phyloP scores from a whole-genome alignment of 2,888 invertebrate species.

The Drosophila mercatorum region DNA sequence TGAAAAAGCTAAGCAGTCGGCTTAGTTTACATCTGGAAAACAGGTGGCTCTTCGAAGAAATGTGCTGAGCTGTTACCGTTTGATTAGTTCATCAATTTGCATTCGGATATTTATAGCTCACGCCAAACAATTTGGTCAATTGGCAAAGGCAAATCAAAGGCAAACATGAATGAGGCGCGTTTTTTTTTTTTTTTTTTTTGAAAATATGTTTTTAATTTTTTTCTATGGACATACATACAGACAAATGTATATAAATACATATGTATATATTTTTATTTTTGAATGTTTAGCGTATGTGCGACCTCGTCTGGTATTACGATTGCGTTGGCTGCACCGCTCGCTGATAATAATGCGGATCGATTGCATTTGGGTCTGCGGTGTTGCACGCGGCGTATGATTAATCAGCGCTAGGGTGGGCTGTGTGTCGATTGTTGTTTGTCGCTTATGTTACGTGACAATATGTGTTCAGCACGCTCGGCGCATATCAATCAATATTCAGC shows the following conservation, averaged over 20 bases:
- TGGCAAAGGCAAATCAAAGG: constrained; percentile 67
- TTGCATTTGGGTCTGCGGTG: constrained; percentile 43
- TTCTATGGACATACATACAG: background rate
- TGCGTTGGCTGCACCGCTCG: constrained; percentile 49
- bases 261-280: constrained; percentile 6
- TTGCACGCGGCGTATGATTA: constrained; percentile 55
- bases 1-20: constrained; percentile 1
- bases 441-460: constrained; percentile 70
- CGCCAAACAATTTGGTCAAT: constrained; percentile 60
- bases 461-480: constrained; percentile 65
- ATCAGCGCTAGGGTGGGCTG: constrained; percentile 16
- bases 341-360: constrained; percentile 50
- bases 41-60: constrained; percentile 26
- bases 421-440: constrained; percentile 8
- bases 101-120: constrained; percentile 57
- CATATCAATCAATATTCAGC: constrained; percentile 58
- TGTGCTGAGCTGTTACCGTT: constrained; percentile 13
- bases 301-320: constrained; percentile 56
- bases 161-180: constrained; percentile 38
- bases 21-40: constrained; percentile 31
- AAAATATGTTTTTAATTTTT: constrained; percentile 10
- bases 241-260: background rate
- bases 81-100: constrained; percentile 66
- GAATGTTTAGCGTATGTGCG: constrained; percentile 40
- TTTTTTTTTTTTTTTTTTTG: constrained; percentile 1